phyloP scores from a whole-genome alignment of 2,113 vertebrate genomes.

The Calidris pugnax region DNA sequence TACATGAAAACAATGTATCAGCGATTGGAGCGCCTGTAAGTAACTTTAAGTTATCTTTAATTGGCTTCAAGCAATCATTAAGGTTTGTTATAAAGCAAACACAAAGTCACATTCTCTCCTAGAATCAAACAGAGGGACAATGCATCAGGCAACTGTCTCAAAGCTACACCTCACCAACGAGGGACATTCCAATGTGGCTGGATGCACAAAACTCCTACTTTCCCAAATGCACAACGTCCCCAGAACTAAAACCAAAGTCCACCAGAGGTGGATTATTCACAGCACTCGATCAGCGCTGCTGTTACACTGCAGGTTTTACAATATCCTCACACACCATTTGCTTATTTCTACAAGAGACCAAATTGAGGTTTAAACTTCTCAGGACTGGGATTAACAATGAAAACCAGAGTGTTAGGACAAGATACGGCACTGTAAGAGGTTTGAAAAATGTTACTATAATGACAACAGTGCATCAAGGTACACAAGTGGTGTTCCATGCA shows the following conservation, averaged over 20 bases:
- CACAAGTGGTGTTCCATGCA: neutral
- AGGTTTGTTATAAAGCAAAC: neutral
- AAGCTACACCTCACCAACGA: neutral
- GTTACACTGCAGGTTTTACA: neutral
- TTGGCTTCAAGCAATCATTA: neutral
- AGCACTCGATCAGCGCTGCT: neutral
- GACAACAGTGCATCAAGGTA: neutral
- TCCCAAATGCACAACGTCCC: neutral
- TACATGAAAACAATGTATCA: neutral
- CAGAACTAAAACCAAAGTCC: neutral
- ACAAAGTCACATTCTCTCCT: neutral
- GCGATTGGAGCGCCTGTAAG: neutral
- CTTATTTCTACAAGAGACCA: neutral
- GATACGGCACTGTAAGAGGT: accelerated
- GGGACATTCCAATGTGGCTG: neutral
- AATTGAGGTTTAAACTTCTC: neutral
- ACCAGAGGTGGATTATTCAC: neutral
- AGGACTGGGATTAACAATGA: too few species aligned
- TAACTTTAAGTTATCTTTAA: neutral
- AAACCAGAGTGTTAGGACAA: too few species aligned
- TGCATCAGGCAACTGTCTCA: neutral
- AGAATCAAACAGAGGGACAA: neutral
- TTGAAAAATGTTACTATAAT: neutral
- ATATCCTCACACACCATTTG: neutral
- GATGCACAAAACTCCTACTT: neutral